A percentile compares a stretch with the other conserved stretches of the same genome.
phyloP scores from a whole-genome alignment of 2,113 vertebrate species.

The Orycteropus afer region DNA sequence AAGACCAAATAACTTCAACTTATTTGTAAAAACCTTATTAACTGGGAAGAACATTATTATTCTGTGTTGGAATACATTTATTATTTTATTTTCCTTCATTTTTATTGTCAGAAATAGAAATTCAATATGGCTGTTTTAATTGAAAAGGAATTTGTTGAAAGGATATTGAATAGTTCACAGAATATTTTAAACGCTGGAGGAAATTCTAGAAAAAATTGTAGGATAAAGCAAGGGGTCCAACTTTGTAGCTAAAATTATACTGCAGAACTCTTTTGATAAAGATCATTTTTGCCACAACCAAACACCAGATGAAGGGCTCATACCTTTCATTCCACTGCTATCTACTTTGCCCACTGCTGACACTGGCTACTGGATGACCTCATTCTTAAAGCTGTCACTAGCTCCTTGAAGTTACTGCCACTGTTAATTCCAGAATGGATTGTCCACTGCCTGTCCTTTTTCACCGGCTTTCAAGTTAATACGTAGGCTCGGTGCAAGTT shows the following conservation, averaged over 20 bases:
- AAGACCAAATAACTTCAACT: background rate
- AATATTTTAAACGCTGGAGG: background rate
- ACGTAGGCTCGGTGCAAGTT: background rate
- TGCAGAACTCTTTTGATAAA: background rate
- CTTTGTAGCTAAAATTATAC: slow-evolving; percentile 1
- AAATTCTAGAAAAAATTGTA: background rate
- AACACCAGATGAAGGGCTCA: background rate
- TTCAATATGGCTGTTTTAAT: slow-evolving; percentile 50
- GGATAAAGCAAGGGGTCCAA: background rate
- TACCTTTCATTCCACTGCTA: background rate
- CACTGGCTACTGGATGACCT: background rate
- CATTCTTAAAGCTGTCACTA: background rate
- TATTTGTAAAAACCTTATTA: slow-evolving; percentile 26
- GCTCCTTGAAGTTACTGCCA: background rate
- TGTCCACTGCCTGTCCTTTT: background rate
- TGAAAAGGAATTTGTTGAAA: slow-evolving; percentile 54
- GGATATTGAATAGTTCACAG: slow-evolving; percentile 30
- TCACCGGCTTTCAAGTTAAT: background rate
- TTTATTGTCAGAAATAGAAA: slow-evolving; percentile 32
- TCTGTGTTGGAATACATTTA: background rate
- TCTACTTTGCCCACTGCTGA: background rate
- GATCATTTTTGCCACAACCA: background rate
- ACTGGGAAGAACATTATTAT: background rate
- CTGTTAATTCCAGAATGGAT: background rate
- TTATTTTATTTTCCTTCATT: slow-evolving; percentile 47